Conservation (phyloP, 2,888 invertebrate species). For the Poecilus cupreus region DNA sequence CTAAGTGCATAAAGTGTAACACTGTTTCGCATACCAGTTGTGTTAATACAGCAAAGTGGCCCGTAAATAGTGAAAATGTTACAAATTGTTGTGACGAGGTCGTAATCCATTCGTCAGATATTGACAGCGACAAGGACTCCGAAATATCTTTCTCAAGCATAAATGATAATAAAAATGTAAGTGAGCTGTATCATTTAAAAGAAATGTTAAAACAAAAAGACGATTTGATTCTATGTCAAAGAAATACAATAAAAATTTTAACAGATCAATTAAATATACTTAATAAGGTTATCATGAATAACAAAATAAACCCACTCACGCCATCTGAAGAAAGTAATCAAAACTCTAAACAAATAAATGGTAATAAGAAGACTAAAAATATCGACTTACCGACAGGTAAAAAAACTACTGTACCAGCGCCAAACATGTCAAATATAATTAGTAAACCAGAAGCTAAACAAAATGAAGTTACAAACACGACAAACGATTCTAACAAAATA, state of each 20-base stretch:
- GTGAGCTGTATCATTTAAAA: neutral
- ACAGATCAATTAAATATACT: neutral
- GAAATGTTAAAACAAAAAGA: neutral
- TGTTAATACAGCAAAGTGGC: neutral
- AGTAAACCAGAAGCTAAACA: neutral
- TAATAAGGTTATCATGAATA: neutral
- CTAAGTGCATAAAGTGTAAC: neutral
- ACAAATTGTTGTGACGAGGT: conserved; percentile 1
- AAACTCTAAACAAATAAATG: neutral
- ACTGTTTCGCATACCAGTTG: neutral
- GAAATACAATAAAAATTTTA: neutral
- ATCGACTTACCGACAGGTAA: neutral
- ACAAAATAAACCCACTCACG: neutral
- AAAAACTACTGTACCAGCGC: neutral
- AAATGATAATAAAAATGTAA: neutral
- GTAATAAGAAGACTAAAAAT: neutral
- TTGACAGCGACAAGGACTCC: neutral
- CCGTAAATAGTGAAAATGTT: neutral
- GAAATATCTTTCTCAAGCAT: neutral
- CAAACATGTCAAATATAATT: neutral
- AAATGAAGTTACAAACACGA: no score
- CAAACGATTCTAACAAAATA: neutral
- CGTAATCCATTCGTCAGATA: neutral
- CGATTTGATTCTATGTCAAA: neutral
- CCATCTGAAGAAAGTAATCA: neutral